phyloP scores from a whole-genome alignment of 2,888 invertebrate genomes.

The Nycteola revayana region DNA sequence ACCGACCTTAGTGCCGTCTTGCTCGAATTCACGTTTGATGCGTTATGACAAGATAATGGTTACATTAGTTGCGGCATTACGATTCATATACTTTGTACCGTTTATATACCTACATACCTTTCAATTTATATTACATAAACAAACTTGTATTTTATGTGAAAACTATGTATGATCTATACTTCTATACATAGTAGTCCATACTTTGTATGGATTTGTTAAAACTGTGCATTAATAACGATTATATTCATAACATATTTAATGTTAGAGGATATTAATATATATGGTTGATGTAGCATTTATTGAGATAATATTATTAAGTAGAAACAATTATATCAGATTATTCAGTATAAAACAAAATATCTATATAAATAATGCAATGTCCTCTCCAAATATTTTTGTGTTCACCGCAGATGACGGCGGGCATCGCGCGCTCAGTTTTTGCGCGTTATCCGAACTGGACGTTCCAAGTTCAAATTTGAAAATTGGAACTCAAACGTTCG shows the following conservation, averaged over 20 bases:
- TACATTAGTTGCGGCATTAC: neutral
- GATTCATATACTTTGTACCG: neutral
- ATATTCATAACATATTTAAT: too few relatives aligned
- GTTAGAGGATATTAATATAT: too few relatives aligned
- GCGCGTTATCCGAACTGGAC: slow-evolving; percentile 78
- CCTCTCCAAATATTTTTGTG: slow-evolving; percentile 44
- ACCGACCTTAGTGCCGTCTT: neutral
- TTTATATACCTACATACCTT: too few relatives aligned
- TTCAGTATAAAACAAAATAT: neutral
- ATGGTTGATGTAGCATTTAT: too few relatives aligned
- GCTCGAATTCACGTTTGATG: neutral
- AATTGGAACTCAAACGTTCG: slow-evolving; percentile 74
- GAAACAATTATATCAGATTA: too few relatives aligned
- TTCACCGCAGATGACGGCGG: slow-evolving; percentile 69
- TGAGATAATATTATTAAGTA: too few relatives aligned
- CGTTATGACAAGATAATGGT: neutral
- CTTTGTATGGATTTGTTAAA: too few relatives aligned
- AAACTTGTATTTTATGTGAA: too few relatives aligned
- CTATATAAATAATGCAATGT: neutral
- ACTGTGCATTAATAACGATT: too few relatives aligned
- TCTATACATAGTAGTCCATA: too few relatives aligned
- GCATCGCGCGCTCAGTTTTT: slow-evolving; percentile 78
- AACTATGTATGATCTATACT: too few relatives aligned
- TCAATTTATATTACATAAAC: too few relatives aligned
- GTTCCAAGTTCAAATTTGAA: slow-evolving; percentile 82